Base-by-base conservation (phyloP, 2,888 invertebrate species). In the Meiosimyza platycephala region DNA sequence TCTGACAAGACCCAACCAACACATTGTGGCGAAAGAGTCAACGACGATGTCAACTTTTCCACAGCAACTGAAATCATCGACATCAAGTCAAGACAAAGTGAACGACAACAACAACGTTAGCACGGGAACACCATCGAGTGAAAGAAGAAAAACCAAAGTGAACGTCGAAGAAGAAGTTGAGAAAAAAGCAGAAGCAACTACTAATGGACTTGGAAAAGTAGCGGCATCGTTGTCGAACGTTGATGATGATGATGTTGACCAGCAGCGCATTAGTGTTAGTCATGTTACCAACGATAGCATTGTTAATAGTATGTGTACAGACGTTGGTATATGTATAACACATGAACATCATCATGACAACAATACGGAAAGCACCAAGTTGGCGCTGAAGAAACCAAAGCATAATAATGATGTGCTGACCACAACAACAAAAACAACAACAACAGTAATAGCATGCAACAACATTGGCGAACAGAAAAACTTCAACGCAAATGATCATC, bases 391-490 rank as follows among this genome's bases (percentile, higher is more conserved):
- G 28, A 28, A 28, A 40, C 6, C 18, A 60, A 40, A 9, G 16
- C 54, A 15, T 54, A 55, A 52, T 63, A 28, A 62, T 70, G 54
- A 54, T 54, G 54, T 54, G n/a, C 15, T 54, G 54, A 64, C 67
- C 48, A 63, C 54, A 62, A 62, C 63, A 22, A 22, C 22, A 22
- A 22, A 22, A 22, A 22, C 22, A 55, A 62, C 63, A 18, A 66
- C 67, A 63, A 65, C 65, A 62, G 72, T 76, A 50, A 76, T 76
- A 57, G 62, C 67, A 50, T 76, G 76, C 72, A 75, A 76, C 72
- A 33, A 48, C 47, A 55, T 15, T 28, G 65, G 9, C 64, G 55
- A 54, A 65, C 40, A 52, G 54, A 22, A 22, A 22, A 2, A 22
- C 22, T 22, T 22, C 22, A 22, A 22, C 22, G 5, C 48, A 12